A percentile compares a stretch with the other conserved stretches of the same genome.
Evolutionary conservation across 1,140 invertebrate genomes (phyloP).

Genomic region (Helicorthomorpha holstii): DNA sequence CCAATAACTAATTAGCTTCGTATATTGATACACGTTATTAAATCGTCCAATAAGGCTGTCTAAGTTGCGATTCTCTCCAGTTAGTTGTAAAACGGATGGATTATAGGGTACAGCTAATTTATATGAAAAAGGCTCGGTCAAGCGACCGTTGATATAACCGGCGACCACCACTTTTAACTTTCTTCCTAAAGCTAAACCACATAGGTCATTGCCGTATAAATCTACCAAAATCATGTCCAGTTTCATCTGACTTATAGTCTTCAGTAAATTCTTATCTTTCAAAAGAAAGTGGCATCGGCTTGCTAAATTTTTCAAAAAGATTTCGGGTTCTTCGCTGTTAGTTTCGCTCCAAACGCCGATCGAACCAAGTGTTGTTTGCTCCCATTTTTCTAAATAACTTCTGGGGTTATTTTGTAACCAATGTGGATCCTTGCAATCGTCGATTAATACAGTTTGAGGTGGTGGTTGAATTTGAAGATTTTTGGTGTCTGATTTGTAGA

Average conservation of each 20-base stretch:
- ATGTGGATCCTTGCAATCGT: background rate
- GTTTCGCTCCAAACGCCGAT: background rate
- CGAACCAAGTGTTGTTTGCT: background rate
- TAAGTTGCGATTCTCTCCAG: no score
- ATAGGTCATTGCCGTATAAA: background rate
- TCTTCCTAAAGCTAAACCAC: background rate
- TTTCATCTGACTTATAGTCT: background rate
- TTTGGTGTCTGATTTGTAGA: background rate
- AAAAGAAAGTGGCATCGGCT: background rate
- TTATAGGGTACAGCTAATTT: no score
- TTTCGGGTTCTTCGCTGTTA: background rate
- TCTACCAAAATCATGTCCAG: background rate
- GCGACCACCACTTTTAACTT: background rate
- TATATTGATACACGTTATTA: no score
- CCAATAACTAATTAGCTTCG: background rate
- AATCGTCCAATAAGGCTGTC: no score
- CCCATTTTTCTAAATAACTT: background rate
- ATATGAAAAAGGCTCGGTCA: background rate
- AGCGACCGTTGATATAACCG: background rate
- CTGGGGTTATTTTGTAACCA: background rate
- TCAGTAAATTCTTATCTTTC: background rate
- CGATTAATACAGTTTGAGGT: background rate
- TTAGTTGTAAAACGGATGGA: no score
- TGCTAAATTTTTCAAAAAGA: background rate
- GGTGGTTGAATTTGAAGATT: background rate